A percentile compares a stretch with the other conserved stretches of the same genome.
phyloP scores from a whole-genome alignment of 2,888 invertebrate genomes.

The Drosophila ezoana region DNA sequence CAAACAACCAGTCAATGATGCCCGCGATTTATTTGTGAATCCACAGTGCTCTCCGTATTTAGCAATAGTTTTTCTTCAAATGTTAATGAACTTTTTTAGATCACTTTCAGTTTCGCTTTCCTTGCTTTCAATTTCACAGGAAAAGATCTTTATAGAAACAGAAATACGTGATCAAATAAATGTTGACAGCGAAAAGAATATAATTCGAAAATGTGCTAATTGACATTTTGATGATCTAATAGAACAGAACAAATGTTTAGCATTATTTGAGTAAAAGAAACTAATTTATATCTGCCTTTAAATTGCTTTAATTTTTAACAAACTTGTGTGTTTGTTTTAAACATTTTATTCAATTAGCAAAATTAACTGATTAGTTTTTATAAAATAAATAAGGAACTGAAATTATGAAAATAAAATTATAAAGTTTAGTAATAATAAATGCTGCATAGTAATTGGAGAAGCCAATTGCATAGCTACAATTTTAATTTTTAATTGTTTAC shows the following conservation, averaged over 20 bases:
- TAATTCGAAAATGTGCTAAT: conserved; percentile 42
- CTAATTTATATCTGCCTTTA: conserved; percentile 1
- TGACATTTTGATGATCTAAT: conserved; percentile 11
- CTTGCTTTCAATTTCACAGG: conserved; percentile 17
- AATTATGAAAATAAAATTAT: not conserved
- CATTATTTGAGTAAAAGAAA: not conserved
- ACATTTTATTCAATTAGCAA: no score
- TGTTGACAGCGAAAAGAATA: conserved; percentile 10
- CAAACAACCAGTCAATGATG: conserved; percentile 31
- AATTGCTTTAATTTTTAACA: conserved; percentile 22
- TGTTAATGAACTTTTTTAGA: conserved; percentile 71
- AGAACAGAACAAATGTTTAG: conserved; percentile 13
- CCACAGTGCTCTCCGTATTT: not conserved
- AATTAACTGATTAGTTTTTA: conserved; percentile 25
- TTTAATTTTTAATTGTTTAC: no score
- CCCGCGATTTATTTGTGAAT: conserved; percentile 6
- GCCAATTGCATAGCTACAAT: no score
- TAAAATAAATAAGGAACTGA: conserved; percentile 5
- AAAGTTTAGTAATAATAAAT: not conserved
- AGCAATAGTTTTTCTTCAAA: not conserved
- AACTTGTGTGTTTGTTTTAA: no score
- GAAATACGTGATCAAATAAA: conserved; percentile 14
- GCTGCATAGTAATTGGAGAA: not conserved
- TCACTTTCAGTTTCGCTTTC: conserved; percentile 45
- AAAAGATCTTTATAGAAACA: not conserved